Base-by-base conservation (phyloP, 2,888 invertebrate genomes). In the Scaptomyza parva region DNA sequence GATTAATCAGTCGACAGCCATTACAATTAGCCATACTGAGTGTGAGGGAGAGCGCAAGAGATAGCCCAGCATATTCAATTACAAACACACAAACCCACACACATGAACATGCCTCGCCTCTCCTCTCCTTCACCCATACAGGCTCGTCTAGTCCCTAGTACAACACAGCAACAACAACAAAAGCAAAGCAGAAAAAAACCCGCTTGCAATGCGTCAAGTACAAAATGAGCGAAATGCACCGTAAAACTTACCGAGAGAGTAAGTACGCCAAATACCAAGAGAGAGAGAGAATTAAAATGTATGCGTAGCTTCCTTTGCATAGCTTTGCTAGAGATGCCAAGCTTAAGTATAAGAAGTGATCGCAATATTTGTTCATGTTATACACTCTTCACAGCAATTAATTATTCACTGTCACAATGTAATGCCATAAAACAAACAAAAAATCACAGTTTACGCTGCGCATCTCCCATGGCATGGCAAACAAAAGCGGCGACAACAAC, bases 381-480 rank as follows among this genome's bases (percentile, higher is more conserved):
- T 14, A 28, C 14, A 17, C 2, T 39, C 40, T 6, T 26, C 22
- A 5, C 22, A 22, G 22, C 3, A 22, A 9, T 1, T 26, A 8
- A 9, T 30, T 17, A 17, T 14, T 9, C 26, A 55, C 44, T 44
- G 48, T 44, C 12, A 14, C 40, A 45, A 60, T 53, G 69, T 30
- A 20, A 57, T n/a, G n/a, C 50, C 28, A 12, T 45, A 51, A 11
- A 28, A 12, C 12, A 33, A 30, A 1, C 9, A 30, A 30, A 48
- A 67, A 60, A 22, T 63, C 64, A 60, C 77, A 52, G 44, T 33
- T 33, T 67, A 37, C n/a, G 28, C 28, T 35, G 59, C 60, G 41
- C 73, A 76, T 76, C 72, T 71, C 66, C 58, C 55, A 61, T 55
- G 61, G 51, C 65, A n/a, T n/a, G n/a, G n/a, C n/a, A n/a, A n/a